Percentiles rank a stretch among this genome's conserved stretches.
These are phyloP conservation scores for Takifugu bimaculatus DNA, from an alignment of 2,113 vertebrate species.

Conservation along the genomic window DNA sequence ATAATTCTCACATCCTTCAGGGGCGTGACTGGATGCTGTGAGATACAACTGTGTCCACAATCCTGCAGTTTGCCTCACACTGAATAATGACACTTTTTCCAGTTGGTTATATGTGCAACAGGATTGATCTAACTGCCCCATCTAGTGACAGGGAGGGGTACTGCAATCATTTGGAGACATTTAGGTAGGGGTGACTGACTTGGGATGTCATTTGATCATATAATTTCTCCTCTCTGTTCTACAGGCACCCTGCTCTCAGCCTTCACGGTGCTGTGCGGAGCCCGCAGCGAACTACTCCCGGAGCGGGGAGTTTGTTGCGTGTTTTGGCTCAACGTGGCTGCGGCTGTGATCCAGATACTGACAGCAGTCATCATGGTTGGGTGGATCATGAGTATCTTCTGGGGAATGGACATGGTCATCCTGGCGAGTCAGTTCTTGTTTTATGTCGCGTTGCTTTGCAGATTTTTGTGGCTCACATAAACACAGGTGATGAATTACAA, in stretches of 20 bases:
- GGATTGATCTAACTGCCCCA: no score
- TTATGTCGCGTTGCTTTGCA: not conserved
- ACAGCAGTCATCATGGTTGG: slow-evolving; percentile 97
- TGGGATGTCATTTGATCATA: not conserved
- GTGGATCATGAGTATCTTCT: slow-evolving; percentile 99
- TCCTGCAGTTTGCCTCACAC: no score
- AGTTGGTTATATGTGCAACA: no score
- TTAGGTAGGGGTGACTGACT: not conserved
- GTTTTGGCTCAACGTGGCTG: slow-evolving; percentile 96
- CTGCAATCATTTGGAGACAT: no score
- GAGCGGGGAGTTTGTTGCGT: slow-evolving; percentile 91
- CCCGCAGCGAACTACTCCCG: slow-evolving; percentile 85
- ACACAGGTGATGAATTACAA: no score
- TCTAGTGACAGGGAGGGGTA: no score
- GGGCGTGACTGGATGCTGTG: no score
- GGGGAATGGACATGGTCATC: slow-evolving; percentile 99
- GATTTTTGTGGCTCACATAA: no score
- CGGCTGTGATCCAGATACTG: slow-evolving; percentile 93
- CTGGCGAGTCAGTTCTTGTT: slow-evolving; percentile 86
- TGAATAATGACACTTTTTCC: no score
- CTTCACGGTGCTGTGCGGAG: slow-evolving; percentile 92
- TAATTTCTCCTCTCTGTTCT: not conserved
- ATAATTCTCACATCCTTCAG: no score
- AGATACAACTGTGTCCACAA: no score
- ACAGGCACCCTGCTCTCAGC: slow-evolving; percentile 93